These are phyloP conservation scores for Alloscopus bannaensis DNA, from an alignment of 2,888 invertebrate genomes.

Conservation along the genomic window DNA sequence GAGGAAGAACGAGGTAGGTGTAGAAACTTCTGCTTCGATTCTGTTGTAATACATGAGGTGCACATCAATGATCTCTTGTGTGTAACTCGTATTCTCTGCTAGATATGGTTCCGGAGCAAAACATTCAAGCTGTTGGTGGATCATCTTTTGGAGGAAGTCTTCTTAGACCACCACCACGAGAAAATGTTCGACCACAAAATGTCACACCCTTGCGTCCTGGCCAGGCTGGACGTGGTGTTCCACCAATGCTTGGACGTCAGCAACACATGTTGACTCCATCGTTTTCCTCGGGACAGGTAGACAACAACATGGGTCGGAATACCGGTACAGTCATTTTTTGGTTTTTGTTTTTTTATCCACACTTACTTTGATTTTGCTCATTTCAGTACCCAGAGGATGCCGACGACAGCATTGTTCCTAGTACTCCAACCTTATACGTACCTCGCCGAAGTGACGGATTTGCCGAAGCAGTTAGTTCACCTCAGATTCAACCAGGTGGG, in stretches of 20 bases:
- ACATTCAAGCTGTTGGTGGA: slow-evolving; percentile 9
- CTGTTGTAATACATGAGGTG: background rate
- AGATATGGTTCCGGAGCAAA: slow-evolving; percentile 55
- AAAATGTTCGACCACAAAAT: slow-evolving; percentile 22
- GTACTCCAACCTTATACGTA: slow-evolving; percentile 90
- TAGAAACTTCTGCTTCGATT: background rate
- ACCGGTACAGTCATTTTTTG: background rate
- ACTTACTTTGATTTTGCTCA: slow-evolving; percentile 13
- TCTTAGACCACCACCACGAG: slow-evolving; percentile 38
- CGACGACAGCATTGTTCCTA: slow-evolving; percentile 90
- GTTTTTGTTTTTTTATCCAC: slow-evolving; percentile 15
- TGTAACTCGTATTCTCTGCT: background rate
- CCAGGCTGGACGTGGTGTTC: slow-evolving; percentile 30
- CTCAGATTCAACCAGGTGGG: slow-evolving; percentile 80
- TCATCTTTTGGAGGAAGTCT: slow-evolving; percentile 27
- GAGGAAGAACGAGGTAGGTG: slow-evolving; percentile 64
- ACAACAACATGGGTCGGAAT: background rate
- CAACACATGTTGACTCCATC: slow-evolving; percentile 65
- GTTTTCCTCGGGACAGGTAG: slow-evolving; percentile 35
- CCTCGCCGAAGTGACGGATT: slow-evolving; percentile 90
- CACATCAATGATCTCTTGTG: background rate
- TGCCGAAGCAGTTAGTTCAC: slow-evolving; percentile 94
- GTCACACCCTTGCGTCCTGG: slow-evolving; percentile 22
- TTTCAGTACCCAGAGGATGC: slow-evolving; percentile 80
- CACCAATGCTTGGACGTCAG: slow-evolving; percentile 64